Conservation (phyloP, 2,113 vertebrate genomes). For the Cinclus cinclus region DNA sequence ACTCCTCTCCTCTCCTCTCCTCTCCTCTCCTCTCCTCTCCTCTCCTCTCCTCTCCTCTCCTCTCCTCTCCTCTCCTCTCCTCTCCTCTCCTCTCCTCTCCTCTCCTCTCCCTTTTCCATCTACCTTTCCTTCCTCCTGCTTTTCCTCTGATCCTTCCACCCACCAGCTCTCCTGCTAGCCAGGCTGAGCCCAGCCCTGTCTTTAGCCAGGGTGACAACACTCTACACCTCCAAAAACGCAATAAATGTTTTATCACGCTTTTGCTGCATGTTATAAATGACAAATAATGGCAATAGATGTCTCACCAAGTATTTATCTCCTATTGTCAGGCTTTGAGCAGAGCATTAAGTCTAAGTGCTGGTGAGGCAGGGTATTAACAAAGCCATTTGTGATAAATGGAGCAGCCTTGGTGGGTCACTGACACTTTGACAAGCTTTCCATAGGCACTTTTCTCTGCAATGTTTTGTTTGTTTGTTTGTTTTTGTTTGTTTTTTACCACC, state of each 20-base stretch:
- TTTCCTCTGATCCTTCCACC: background rate
- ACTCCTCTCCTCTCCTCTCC: background rate
- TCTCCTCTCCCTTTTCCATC: background rate
- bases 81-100: too few relatives aligned
- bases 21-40: background rate
- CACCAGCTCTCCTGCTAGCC: background rate
- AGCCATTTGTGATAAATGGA: background rate
- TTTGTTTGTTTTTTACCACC: background rate
- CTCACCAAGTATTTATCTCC: conserved; percentile 42
- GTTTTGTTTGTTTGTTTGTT: too few relatives aligned
- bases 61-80: background rate
- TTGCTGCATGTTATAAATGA: background rate
- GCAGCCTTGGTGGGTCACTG: background rate
- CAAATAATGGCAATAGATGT: conserved; percentile 56
- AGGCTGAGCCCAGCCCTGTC: background rate
- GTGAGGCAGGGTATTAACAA: background rate
- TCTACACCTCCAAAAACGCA: conserved; percentile 25
- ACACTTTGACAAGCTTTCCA: background rate
- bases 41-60: background rate
- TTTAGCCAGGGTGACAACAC: background rate
- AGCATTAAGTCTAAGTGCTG: background rate
- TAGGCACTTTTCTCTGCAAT: background rate
- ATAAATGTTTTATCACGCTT: conserved; percentile 56
- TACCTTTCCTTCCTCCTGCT: background rate
- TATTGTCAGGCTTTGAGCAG: background rate